Conservation (phyloP, 2,797 vertebrate genomes). For the Valencia hispanica region DNA sequence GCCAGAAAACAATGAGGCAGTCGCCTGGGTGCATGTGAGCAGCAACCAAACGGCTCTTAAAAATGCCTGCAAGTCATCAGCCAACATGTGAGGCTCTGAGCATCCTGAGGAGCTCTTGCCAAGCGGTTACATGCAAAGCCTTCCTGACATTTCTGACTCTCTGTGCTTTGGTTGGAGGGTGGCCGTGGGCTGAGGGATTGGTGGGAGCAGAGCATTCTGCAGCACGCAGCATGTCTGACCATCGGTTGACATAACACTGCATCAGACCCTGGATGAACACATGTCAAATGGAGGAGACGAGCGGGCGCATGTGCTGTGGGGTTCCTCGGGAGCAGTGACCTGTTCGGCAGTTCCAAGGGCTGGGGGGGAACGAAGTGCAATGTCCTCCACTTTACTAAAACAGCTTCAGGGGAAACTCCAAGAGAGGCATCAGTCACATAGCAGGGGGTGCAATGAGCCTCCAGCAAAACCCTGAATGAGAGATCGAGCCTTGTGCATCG, state of each 20-base stretch:
- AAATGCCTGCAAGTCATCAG: conserved; percentile 24
- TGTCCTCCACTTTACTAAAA: conserved; percentile 58
- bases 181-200: conserved; percentile 28
- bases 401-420: conserved; percentile 51
- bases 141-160: conserved; percentile 58
- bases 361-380: conserved; percentile 24
- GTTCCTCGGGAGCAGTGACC: conserved; percentile 52
- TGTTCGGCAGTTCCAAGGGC: conserved; percentile 60
- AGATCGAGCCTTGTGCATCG: conserved; percentile 62
- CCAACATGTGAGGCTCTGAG: conserved; percentile 44
- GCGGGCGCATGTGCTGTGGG: conserved; percentile 44
- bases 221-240: conserved; percentile 13
- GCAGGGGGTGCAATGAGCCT: conserved; percentile 61
- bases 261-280: conserved; percentile 40
- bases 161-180: conserved; percentile 13
- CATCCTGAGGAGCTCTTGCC: conserved; percentile 47
- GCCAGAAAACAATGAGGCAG: conserved; percentile 46
- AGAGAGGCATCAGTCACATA: conserved; percentile 64
- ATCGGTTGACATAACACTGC: conserved; percentile 34
- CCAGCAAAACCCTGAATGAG: conserved; percentile 59
- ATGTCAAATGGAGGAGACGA: conserved; percentile 15
- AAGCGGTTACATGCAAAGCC: conserved; percentile 47
- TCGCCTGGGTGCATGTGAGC: conserved; percentile 41
- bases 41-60: conserved; percentile 55
- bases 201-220: conserved; percentile 20